A percentile compares a stretch with the other conserved stretches of the same genome.
Conservation (phyloP, 2,113 vertebrate species). For the Cygnus atratus region DNA sequence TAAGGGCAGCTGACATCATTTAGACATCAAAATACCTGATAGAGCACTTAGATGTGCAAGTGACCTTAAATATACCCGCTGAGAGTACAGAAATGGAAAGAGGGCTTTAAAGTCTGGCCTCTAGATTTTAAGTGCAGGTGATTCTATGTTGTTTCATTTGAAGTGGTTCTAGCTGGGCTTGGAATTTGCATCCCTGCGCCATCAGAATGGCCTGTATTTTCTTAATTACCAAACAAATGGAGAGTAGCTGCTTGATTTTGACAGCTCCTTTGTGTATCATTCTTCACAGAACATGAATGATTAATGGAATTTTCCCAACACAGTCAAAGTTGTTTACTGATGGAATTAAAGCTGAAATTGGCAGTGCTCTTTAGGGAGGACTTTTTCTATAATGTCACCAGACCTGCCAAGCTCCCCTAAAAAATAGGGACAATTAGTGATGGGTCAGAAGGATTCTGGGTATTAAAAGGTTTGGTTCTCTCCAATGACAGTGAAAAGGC, state of each 20-base stretch:
- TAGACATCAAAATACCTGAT: neutral
- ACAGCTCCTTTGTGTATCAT: slow-evolving; percentile 80
- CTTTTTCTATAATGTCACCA: slow-evolving; percentile 72
- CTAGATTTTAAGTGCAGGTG: slow-evolving; percentile 27
- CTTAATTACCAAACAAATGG: slow-evolving; percentile 83
- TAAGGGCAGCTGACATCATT: neutral
- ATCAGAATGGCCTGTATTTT: slow-evolving; percentile 71
- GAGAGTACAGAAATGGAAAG: neutral
- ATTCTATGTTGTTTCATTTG: slow-evolving; percentile 25
- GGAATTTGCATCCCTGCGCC: slow-evolving; percentile 62
- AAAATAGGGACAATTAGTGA: slow-evolving; percentile 74
- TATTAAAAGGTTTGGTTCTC: slow-evolving; percentile 55
- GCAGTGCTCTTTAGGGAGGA: slow-evolving; percentile 77
- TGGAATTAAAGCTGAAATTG: slow-evolving; percentile 80
- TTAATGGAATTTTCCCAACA: slow-evolving; percentile 84
- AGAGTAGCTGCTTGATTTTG: slow-evolving; percentile 74
- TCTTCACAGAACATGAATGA: slow-evolving; percentile 82
- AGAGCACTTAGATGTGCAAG: neutral
- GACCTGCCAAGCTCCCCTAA: slow-evolving; percentile 74
- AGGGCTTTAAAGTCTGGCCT: neutral
- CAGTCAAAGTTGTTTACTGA: slow-evolving; percentile 82
- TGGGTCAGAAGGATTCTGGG: slow-evolving; percentile 53
- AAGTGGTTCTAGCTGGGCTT: slow-evolving; percentile 48
- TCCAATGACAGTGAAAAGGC: slow-evolving; percentile 6
- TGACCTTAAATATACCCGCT: slow-evolving; percentile 13